A percentile compares a stretch with the other conserved stretches of the same genome.
These are phyloP conservation scores for Hofmannophila pseudospretella DNA, from an alignment of 2,888 invertebrate genomes.

Conservation along the genomic window DNA sequence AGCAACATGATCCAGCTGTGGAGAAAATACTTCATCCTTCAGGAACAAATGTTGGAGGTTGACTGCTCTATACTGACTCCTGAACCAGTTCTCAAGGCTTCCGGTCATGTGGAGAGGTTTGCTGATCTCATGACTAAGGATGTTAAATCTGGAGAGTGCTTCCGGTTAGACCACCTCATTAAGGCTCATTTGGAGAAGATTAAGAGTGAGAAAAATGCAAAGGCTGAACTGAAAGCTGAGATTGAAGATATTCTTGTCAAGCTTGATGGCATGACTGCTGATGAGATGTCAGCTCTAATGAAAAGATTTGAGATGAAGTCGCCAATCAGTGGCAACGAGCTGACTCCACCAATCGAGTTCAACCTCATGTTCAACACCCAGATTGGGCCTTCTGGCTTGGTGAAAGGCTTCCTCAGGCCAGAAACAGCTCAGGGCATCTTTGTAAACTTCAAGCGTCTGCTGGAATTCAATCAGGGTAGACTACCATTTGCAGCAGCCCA, in stretches of 20 bases:
- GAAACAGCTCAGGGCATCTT: constrained; percentile 99
- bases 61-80: constrained; percentile 98
- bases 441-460: constrained; percentile 97
- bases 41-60: constrained; percentile 99
- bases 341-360: constrained; percentile 97
- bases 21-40: constrained; percentile 97
- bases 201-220: constrained; percentile 88
- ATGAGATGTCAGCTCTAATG: constrained; percentile 92
- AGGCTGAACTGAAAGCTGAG: constrained; percentile 83
- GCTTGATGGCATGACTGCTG: constrained; percentile 94
- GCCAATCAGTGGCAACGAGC: constrained; percentile 95
- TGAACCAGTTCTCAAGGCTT: constrained; percentile 97
- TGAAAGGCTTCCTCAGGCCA: constrained; percentile 96
- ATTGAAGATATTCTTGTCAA: constrained; percentile 88
- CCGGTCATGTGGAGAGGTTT: constrained; percentile 99
- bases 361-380: constrained; percentile 99
- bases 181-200: constrained; percentile 95
- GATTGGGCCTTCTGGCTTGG: constrained; percentile 96
- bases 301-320: constrained; percentile 94
- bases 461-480: constrained; percentile 97
- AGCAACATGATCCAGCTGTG: constrained; percentile 95
- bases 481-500: constrained; percentile 99
- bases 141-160: constrained; percentile 96
- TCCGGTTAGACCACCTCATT: constrained; percentile 97
- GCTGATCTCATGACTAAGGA: constrained; percentile 99